Evolutionary conservation across 1,140 invertebrate genomes (phyloP).

Genomic region (Hormaphis cornu): DNA sequence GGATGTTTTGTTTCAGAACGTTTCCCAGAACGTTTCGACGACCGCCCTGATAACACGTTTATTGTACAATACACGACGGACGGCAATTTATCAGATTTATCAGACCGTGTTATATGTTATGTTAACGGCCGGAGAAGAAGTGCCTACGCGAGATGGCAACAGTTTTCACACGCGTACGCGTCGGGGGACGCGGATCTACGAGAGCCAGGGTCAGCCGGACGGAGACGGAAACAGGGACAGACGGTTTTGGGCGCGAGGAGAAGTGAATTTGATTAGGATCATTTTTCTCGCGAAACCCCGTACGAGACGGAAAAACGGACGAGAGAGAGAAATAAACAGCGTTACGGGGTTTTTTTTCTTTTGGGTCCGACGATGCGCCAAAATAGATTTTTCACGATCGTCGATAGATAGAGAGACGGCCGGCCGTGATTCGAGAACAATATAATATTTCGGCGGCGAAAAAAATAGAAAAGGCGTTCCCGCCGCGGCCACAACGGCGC

Average conservation of each 20-base stretch:
- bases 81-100: too few species aligned
- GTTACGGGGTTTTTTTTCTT: background rate
- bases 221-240: too few species aligned
- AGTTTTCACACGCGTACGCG: too few species aligned
- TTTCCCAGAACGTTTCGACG: too few species aligned
- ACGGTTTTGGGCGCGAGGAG: background rate
- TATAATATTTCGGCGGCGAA: slow-evolving; percentile 17
- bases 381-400: slow-evolving; percentile 25
- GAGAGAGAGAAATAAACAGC: too few species aligned
- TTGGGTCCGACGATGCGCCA: background rate
- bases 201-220: background rate
- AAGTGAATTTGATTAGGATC: slow-evolving; percentile 21
- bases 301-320: background rate
- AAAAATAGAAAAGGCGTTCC: slow-evolving; percentile 14
- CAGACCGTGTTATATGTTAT: too few species aligned
- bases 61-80: too few species aligned
- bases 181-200: background rate
- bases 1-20: too few species aligned
- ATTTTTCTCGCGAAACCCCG: slow-evolving; percentile 15
- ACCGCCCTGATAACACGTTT: too few species aligned
- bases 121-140: too few species aligned
- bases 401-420: slow-evolving; percentile 25
- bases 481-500: background rate
- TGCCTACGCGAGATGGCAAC: too few species aligned
- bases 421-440: slow-evolving; percentile 26